Percentiles rank a stretch among this genome's conserved stretches.
These are phyloP conservation scores for Cerastoderma edule DNA, from an alignment of 2,888 invertebrate species.

Conservation along the genomic window DNA sequence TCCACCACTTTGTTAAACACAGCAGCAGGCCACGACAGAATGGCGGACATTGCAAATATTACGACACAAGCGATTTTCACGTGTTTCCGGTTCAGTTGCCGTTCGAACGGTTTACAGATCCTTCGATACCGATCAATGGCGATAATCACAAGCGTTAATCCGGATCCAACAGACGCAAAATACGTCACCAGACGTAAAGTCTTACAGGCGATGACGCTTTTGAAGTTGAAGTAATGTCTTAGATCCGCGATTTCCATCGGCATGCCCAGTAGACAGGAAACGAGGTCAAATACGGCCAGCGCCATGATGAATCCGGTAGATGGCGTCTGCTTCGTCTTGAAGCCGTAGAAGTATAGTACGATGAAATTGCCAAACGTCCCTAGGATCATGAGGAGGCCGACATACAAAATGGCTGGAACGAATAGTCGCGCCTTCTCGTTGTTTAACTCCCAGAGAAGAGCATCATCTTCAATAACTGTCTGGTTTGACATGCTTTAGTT, in stretches of 20 bases:
- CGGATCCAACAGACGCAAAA: conserved; percentile 63
- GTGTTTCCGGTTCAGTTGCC: conserved; percentile 57
- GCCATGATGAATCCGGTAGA: conserved; percentile 70
- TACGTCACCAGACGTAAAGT: conserved; percentile 62
- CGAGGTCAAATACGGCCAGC: conserved; percentile 67
- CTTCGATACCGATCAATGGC: conserved; percentile 66
- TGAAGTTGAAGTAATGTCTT: conserved; percentile 65
- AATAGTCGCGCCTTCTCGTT: conserved; percentile 62
- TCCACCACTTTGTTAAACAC: conserved; percentile 53
- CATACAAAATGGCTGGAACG: conserved; percentile 66
- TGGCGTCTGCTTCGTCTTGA: conserved; percentile 59
- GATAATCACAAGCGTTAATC: conserved; percentile 66
- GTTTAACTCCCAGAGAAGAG: conserved; percentile 49
- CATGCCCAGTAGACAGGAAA: conserved; percentile 68
- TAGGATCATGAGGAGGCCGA: conserved; percentile 64
- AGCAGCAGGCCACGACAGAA: conserved; percentile 57
- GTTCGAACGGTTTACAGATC: conserved; percentile 56
- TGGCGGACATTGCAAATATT: conserved; percentile 35
- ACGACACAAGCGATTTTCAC: conserved; percentile 55
- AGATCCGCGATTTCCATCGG: conserved; percentile 74
- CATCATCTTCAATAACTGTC: conserved; percentile 10
- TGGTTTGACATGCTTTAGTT: conserved; percentile 32
- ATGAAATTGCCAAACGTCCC: conserved; percentile 71
- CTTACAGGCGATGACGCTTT: conserved; percentile 67
- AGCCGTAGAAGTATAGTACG: conserved; percentile 68